A percentile compares a stretch with the other conserved stretches of the same genome.
phyloP scores from a whole-genome alignment of 2,113 vertebrate species.

The Callocephalon fimbriatum region DNA sequence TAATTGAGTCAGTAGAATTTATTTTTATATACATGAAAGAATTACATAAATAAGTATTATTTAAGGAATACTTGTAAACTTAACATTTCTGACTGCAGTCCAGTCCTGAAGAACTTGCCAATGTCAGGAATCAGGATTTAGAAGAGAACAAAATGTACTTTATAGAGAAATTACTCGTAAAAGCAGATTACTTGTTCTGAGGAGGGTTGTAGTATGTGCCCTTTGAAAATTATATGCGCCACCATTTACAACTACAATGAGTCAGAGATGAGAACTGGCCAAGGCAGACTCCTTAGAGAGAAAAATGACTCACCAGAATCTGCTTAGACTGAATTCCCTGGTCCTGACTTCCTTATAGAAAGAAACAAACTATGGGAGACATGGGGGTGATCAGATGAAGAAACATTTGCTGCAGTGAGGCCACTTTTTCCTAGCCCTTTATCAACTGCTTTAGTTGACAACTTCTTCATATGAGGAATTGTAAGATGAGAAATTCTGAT shows the following conservation, averaged over 20 bases:
- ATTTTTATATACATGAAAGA: not conserved
- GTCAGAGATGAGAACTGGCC: conserved; percentile 15
- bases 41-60: not conserved
- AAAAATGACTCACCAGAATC: conserved; percentile 33
- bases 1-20: not conserved
- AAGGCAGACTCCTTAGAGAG: not conserved
- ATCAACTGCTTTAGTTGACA: not conserved
- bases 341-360: not conserved
- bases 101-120: not conserved
- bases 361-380: not conserved
- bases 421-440: not conserved
- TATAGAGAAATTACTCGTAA: not conserved
- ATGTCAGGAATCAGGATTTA: not conserved
- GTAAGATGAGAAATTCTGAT: not conserved
- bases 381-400: not conserved
- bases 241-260: conserved; percentile 15
- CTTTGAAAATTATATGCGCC: conserved; percentile 8
- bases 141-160: not conserved
- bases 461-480: not conserved
- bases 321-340: not conserved
- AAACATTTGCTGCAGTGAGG: not conserved
- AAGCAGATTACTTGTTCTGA: conserved; percentile 13
- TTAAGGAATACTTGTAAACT: not conserved
- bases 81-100: not conserved
- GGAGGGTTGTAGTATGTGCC: not conserved